These are phyloP conservation scores for Enteromius paludinosus DNA, from an alignment of 2,797 vertebrate species.

Conservation along the genomic window DNA sequence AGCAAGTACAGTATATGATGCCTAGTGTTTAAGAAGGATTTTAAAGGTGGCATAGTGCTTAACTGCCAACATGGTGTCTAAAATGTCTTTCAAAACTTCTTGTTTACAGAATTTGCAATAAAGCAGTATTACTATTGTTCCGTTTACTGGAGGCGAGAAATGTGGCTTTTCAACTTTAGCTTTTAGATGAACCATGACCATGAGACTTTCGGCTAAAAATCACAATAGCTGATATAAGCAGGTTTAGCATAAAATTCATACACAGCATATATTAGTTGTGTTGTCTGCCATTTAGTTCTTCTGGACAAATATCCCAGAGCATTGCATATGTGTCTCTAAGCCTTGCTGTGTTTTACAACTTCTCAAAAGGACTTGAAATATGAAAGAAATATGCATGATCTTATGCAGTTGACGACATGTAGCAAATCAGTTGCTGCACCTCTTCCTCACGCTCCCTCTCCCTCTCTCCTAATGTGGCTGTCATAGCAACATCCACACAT, in stretches of 20 bases:
- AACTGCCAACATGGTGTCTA: neutral
- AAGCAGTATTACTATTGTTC: neutral
- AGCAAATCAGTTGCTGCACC: neutral
- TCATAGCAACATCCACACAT: conserved; percentile 51
- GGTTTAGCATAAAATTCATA: neutral
- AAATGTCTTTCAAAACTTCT: neutral
- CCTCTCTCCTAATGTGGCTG: conserved; percentile 33
- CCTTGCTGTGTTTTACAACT: neutral
- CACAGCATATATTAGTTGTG: neutral
- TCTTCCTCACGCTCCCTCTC: neutral
- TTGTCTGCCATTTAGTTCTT: neutral
- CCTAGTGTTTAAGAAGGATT: neutral
- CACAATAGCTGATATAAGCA: neutral
- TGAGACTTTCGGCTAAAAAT: neutral
- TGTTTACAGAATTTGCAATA: no score
- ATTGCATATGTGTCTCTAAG: neutral
- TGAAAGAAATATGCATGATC: conserved; percentile 32
- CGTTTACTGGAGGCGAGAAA: neutral
- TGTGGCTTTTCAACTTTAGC: neutral
- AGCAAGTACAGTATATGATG: neutral
- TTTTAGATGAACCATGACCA: neutral
- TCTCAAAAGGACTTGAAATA: conserved; percentile 12
- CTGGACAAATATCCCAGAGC: neutral
- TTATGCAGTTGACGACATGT: conserved; percentile 6
- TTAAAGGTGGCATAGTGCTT: neutral